Conservation (phyloP, 2,888 invertebrate species). For the Cryptocephalus primarius region DNA sequence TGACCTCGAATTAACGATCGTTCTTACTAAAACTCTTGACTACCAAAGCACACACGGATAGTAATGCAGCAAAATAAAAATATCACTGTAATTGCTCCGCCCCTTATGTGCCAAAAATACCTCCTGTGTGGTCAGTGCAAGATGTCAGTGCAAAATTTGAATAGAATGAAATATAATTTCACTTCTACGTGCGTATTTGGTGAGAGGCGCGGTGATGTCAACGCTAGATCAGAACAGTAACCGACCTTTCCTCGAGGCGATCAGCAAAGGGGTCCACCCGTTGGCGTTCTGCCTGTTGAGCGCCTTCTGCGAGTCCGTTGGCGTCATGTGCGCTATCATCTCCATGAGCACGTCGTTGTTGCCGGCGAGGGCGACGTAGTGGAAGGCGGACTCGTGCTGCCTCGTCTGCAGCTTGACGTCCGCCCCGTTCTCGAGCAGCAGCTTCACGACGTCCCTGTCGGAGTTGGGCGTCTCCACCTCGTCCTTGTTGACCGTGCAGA, state of each 20-base stretch:
- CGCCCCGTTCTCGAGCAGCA: constrained; percentile 83
- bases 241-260: constrained; percentile 83
- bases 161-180: too few species aligned
- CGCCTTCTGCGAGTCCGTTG: constrained; percentile 84
- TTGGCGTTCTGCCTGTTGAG: constrained; percentile 89
- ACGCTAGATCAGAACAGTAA: too few species aligned
- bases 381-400: constrained; percentile 88
- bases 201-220: too few species aligned
- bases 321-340: constrained; percentile 84
- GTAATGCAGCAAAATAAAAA: too few species aligned
- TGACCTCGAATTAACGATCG: constrained; percentile 41
- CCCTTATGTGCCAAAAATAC: too few species aligned
- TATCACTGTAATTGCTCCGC: too few species aligned
- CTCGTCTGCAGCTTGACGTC: constrained; percentile 78
- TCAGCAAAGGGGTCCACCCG: constrained; percentile 94
- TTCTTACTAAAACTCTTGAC: too few species aligned
- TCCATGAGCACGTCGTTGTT: constrained; percentile 91
- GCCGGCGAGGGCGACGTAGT: constrained; percentile 89
- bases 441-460: constrained; percentile 78
- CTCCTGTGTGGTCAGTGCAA: too few species aligned
- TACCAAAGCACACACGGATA: too few species aligned
- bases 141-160: too few species aligned
- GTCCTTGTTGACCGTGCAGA: constrained; percentile 77
- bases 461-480: constrained; percentile 58
- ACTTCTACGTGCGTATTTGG: too few species aligned